Evolutionary conservation across 2,113 vertebrate genomes (phyloP).

Genomic region (Siniperca knerii): DNA sequence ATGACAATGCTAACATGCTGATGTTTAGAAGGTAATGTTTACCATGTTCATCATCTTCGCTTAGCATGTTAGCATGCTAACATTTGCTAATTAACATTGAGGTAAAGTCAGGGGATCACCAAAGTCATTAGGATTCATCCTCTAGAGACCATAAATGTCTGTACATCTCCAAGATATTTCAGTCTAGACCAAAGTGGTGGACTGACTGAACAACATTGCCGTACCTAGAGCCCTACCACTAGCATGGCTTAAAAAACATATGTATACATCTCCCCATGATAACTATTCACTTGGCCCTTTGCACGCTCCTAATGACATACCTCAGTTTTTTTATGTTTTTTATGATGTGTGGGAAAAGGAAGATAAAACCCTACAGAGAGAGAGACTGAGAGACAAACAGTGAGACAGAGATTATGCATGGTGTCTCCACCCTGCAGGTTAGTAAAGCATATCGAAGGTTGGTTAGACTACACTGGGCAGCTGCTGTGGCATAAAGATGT

Average conservation of each 20-base stretch:
- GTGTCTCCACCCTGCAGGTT: constrained; percentile 57
- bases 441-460: constrained; percentile 58
- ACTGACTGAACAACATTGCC: constrained; percentile 9
- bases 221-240: not conserved
- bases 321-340: constrained; percentile 32
- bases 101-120: constrained; percentile 3
- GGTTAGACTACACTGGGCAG: constrained; percentile 65
- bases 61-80: not conserved
- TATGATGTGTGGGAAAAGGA: not conserved
- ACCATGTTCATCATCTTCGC: not conserved
- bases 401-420: constrained; percentile 57
- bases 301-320: constrained; percentile 20
- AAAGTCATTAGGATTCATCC: constrained; percentile 6
- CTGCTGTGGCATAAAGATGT: constrained; percentile 65
- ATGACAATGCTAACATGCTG: not conserved
- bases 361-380: constrained; percentile 21
- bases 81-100: not conserved
- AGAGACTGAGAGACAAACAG: constrained; percentile 36
- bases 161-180: not conserved
- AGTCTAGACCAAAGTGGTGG: not conserved
- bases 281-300: constrained; percentile 7
- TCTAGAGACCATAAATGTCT: not conserved
- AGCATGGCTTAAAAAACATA: not conserved
- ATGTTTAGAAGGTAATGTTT: not conserved
- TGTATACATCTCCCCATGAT: constrained; percentile 31